phyloP scores from a whole-genome alignment of 2,797 vertebrate species.

The Sebastes iracundus region DNA sequence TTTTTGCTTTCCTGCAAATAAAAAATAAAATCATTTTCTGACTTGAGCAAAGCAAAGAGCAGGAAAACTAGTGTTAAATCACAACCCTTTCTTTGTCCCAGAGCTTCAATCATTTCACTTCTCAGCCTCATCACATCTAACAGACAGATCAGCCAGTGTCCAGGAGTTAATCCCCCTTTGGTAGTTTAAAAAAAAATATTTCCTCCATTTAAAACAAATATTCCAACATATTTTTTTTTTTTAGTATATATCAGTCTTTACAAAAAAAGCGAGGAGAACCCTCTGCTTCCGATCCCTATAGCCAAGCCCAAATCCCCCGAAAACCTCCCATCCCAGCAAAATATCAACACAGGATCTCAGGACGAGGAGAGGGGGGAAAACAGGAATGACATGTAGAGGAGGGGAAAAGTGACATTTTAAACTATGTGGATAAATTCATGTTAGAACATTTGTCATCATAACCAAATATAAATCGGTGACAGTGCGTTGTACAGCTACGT shows the following conservation, averaged over 20 bases:
- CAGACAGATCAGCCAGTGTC: slow-evolving; percentile 73
- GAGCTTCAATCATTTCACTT: slow-evolving; percentile 69
- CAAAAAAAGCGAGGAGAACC: slow-evolving; percentile 77
- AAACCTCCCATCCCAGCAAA: slow-evolving; percentile 72
- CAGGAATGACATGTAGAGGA: slow-evolving; percentile 74
- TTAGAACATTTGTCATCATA: slow-evolving; percentile 58
- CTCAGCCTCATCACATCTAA: slow-evolving; percentile 71
- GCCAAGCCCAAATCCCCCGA: slow-evolving; percentile 52
- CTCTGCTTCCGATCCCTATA: slow-evolving; percentile 69
- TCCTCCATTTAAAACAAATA: slow-evolving; percentile 85
- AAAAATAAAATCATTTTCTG: slow-evolving; percentile 78
- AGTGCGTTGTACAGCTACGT: slow-evolving; percentile 64
- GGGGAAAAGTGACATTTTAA: slow-evolving; percentile 60
- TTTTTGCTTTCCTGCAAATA: slow-evolving; percentile 79
- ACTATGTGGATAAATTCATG: slow-evolving; percentile 64
- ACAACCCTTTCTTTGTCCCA: slow-evolving; percentile 76
- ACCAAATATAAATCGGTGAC: slow-evolving; percentile 62
- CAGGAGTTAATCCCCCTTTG: slow-evolving; percentile 75
- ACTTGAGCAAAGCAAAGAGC: slow-evolving; percentile 82
- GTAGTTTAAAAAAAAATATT: slow-evolving; percentile 82
- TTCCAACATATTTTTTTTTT: slow-evolving; percentile 70
- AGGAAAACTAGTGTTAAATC: slow-evolving; percentile 82
- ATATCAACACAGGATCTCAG: slow-evolving; percentile 70
- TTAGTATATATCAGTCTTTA: slow-evolving; percentile 82
- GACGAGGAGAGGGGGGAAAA: slow-evolving; percentile 46